These are phyloP conservation scores for Oenanthe melanoleuca DNA, from an alignment of 2,113 vertebrate genomes.

Conservation along the genomic window DNA sequence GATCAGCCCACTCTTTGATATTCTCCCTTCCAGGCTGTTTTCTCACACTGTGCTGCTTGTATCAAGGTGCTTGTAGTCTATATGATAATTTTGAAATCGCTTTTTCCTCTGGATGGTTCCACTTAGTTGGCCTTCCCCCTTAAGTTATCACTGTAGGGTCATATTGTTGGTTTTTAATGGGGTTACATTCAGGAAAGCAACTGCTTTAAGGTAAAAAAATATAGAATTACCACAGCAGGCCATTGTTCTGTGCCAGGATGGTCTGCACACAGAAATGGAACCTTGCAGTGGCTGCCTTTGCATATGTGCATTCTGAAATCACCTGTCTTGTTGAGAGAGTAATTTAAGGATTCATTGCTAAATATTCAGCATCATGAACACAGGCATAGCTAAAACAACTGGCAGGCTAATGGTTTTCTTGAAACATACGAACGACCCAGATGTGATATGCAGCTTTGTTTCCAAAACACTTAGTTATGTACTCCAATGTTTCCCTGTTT, in stretches of 20 bases:
- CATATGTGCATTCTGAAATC: not conserved
- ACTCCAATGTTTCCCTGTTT: not conserved
- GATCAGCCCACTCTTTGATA: not conserved
- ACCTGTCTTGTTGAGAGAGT: not conserved
- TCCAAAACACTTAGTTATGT: not conserved
- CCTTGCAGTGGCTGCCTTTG: not conserved
- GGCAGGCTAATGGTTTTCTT: not conserved
- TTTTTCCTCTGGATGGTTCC: not conserved
- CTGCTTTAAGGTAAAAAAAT: constrained; percentile 67
- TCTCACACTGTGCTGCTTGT: not conserved
- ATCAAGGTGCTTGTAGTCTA: not conserved
- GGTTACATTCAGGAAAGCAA: constrained; percentile 58
- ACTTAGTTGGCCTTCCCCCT: not conserved
- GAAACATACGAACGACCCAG: not conserved
- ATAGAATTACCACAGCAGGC: constrained; percentile 17
- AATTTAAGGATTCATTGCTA: not conserved
- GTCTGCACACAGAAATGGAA: not conserved
- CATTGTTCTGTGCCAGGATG: not conserved
- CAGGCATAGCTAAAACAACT: not conserved
- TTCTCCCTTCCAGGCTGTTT: not conserved
- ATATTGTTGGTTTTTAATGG: constrained; percentile 22
- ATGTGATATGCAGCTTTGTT: not conserved
- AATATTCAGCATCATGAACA: not conserved
- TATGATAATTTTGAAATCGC: not conserved
- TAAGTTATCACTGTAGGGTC: constrained; percentile 21